These are phyloP conservation scores for Sphinx pinastri DNA, from an alignment of 2,888 invertebrate species.

Conservation along the genomic window DNA sequence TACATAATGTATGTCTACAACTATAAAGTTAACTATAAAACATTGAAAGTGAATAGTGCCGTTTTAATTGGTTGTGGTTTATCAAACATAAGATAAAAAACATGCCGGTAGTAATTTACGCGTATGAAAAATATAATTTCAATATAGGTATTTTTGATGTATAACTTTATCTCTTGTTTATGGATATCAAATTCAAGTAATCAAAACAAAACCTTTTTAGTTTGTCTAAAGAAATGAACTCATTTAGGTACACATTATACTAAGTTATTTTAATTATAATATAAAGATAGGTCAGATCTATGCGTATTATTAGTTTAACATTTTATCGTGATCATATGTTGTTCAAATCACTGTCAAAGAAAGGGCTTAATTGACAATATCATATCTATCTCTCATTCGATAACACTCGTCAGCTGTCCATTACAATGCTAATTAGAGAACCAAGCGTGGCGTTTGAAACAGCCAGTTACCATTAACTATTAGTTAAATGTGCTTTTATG, in stretches of 20 bases:
- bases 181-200: too few relatives aligned
- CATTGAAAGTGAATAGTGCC: background rate
- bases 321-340: background rate
- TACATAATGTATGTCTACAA: background rate
- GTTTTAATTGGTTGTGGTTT: constrained; percentile 21
- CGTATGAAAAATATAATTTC: background rate
- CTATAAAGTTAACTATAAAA: background rate
- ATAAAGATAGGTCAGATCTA: too few relatives aligned
- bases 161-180: too few relatives aligned
- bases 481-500: constrained; percentile 23
- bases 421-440: background rate
- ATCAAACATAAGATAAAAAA: background rate
- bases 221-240: too few relatives aligned
- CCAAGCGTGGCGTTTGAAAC: background rate
- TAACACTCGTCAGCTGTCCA: background rate
- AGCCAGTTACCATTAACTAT: constrained; percentile 11
- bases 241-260: too few relatives aligned
- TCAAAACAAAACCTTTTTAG: too few relatives aligned
- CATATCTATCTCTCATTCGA: background rate
- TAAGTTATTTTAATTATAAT: too few relatives aligned
- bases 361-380: constrained; percentile 1
- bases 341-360: background rate
- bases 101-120: background rate
- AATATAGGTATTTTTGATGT: background rate
- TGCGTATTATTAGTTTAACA: background rate